These are phyloP conservation scores for Petrolisthes cinctipes DNA, from an alignment of 2,888 invertebrate genomes.

Conservation along the genomic window DNA sequence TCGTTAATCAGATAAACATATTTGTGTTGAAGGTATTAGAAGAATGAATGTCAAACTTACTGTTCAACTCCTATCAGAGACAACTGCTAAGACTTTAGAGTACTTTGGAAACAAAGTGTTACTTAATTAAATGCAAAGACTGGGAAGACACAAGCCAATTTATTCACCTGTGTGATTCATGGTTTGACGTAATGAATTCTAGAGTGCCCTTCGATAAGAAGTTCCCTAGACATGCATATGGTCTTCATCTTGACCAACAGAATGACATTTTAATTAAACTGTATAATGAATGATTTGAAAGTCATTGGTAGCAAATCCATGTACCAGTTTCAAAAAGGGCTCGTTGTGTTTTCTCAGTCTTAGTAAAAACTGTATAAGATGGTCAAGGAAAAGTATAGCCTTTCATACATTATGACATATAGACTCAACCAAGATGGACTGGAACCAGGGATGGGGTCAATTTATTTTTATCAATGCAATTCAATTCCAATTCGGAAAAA, in stretches of 20 bases:
- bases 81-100: slow-evolving; percentile 15
- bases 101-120: slow-evolving; percentile 15
- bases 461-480: no score
- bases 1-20: slow-evolving; percentile 5
- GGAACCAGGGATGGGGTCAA: no score
- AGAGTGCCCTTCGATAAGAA: slow-evolving; percentile 12
- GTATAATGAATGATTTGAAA: slow-evolving; percentile 25
- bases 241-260: no score
- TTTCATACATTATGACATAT: slow-evolving; percentile 6
- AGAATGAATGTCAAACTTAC: no score
- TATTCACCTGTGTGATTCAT: not conserved
- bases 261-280: no score
- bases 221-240: slow-evolving; percentile 26
- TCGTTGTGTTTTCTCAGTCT: slow-evolving; percentile 13
- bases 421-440: slow-evolving; percentile 25
- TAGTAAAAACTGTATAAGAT: slow-evolving; percentile 15
- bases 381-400: slow-evolving; percentile 7
- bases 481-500: no score
- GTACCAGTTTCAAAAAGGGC: slow-evolving; percentile 21
- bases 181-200: slow-evolving; percentile 18
- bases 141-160: slow-evolving; percentile 26
- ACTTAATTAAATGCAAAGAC: not conserved
- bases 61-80: no score
- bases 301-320: slow-evolving; percentile 13
- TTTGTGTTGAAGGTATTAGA: no score